These are phyloP conservation scores for Artibeus lituratus DNA, from an alignment of 2,797 vertebrate genomes.

Conservation along the genomic window DNA sequence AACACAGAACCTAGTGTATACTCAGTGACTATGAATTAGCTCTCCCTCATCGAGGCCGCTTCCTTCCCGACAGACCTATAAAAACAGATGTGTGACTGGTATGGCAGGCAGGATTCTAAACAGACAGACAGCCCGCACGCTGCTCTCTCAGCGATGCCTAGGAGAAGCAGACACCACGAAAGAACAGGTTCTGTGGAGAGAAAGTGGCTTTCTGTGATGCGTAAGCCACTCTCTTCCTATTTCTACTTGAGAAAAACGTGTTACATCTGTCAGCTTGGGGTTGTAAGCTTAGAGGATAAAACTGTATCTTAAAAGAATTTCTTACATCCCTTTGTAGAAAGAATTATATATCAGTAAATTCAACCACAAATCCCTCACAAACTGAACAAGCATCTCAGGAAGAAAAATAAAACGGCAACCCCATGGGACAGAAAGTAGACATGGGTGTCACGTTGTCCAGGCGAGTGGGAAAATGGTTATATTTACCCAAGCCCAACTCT, in stretches of 20 bases:
- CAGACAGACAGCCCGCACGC: not conserved
- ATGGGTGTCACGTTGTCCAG: not conserved
- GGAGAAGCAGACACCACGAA: not conserved
- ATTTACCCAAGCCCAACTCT: not conserved
- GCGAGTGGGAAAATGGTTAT: not conserved
- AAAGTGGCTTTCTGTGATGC: not conserved
- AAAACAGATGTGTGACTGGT: not conserved
- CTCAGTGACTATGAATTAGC: not conserved
- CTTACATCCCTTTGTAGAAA: not conserved
- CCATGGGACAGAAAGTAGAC: not conserved
- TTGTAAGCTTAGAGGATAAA: slow-evolving; percentile 1
- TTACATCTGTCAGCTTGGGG: not conserved
- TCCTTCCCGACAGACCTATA: not conserved
- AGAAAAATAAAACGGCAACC: not conserved
- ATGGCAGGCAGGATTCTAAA: not conserved
- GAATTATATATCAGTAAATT: not conserved
- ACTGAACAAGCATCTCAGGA: not conserved
- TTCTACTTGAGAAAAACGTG: not conserved
- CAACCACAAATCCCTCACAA: not conserved
- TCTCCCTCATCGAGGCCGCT: not conserved
- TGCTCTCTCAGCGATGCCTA: not conserved
- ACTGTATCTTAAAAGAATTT: not conserved
- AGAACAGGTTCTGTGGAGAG: not conserved
- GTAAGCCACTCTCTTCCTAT: not conserved
- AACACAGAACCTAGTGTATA: not conserved